Base-by-base conservation (phyloP, 2,113 vertebrate genomes). In the Alexandromys fortis region DNA sequence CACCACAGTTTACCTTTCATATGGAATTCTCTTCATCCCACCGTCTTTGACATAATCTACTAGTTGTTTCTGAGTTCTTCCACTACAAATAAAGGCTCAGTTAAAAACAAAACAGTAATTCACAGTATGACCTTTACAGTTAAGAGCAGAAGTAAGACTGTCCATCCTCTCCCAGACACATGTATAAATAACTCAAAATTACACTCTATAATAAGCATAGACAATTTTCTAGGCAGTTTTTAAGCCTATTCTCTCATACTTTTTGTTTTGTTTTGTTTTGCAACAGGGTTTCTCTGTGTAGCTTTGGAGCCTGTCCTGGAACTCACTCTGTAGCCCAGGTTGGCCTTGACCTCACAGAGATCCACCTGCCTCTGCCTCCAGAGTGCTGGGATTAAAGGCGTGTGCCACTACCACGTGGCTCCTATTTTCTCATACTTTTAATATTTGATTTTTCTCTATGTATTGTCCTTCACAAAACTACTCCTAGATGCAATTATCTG, bases 61-160 rank as follows among this genome's bases (percentile, higher is more conserved):
- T 42, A 99, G 99, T 2, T 99, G 99, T 97, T 99, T 99, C 98
- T 99, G 99, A 5, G 99, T 99, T 96, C 99, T 98, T 4, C 99
- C 99, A 97, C 99, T 99, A 98, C 78, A 95, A 97, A 98, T 67
- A 96, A 89, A 97, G 42, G 16, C 45, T 86, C 2, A 26, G 45
- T n/a, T 78, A 47, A 77, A 94, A 87, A 87, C 21, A 87, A 26
- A 26, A 28, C 7, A 26, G 47, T 5, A 42, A 76, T 7, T 30
- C 9, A 35, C 3, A 58, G 63, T 42, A 35, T 22, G 21, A 3
- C n/a, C 52, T 24, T 47, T 65, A 63, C 11, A 63, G 42, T 45
- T n/a, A 35, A 45, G 63, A 55, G 45, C 13, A 82, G 61, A 94
- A 26, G 73, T 21, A 78, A 75, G 49, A 24, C 52, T 3, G 76